Percentiles rank a stretch among this genome's conserved stretches.
Conservation (phyloP, 2,113 vertebrate species). For the Corvus hawaiiensis region DNA sequence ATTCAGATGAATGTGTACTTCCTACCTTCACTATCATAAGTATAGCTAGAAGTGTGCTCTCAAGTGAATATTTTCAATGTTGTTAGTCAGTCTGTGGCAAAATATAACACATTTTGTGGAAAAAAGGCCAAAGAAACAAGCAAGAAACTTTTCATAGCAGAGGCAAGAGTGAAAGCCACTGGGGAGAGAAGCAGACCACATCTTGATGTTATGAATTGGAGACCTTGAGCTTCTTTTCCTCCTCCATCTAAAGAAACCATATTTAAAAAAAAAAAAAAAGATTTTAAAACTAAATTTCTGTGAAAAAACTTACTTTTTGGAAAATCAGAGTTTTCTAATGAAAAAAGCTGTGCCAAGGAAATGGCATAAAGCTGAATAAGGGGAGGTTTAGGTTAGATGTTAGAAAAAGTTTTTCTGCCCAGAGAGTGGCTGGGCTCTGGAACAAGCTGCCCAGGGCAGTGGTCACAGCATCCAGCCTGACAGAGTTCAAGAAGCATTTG, state of each 20-base stretch:
- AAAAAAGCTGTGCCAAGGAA: neutral
- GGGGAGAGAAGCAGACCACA: neutral
- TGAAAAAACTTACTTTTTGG: neutral
- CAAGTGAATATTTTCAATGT: neutral
- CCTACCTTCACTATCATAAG: neutral
- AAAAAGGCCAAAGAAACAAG: neutral
- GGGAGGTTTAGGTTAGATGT: too few relatives aligned
- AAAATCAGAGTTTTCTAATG: neutral
- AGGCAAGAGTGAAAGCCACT: neutral
- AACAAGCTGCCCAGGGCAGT: neutral
- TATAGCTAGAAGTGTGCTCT: neutral
- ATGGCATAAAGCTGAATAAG: neutral
- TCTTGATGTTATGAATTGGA: neutral
- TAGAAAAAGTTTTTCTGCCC: neutral
- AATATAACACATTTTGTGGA: neutral
- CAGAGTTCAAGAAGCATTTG: neutral
- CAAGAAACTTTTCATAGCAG: neutral
- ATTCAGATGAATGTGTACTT: neutral
- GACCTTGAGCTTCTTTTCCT: neutral
- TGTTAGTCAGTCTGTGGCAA: neutral
- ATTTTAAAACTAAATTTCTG: neutral
- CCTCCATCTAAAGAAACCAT: neutral
- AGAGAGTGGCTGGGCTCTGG: neutral
- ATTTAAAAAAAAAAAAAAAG: neutral
- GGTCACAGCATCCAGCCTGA: neutral